Evolutionary conservation across 2,888 invertebrate genomes (phyloP).

Genomic region (Caenorhabditis parvicauda): DNA sequence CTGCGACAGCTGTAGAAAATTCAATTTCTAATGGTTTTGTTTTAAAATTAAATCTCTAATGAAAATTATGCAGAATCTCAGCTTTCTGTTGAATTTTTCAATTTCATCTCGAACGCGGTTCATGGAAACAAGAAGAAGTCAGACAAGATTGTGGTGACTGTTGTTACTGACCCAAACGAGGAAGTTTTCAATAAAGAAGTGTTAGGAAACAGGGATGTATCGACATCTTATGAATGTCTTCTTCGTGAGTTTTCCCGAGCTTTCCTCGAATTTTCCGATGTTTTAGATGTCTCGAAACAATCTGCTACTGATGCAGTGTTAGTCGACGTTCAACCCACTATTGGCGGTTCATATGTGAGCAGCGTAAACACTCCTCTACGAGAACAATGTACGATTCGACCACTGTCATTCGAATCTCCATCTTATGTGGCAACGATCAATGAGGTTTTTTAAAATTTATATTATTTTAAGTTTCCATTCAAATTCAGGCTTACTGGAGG

Average conservation of each 20-base stretch:
- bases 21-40: too few relatives aligned
- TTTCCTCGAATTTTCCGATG: background rate
- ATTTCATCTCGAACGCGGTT: slow-evolving; percentile 24
- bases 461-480: background rate
- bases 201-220: slow-evolving; percentile 24
- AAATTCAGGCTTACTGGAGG: slow-evolving; percentile 27
- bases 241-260: slow-evolving; percentile 24
- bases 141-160: slow-evolving; percentile 28
- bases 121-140: slow-evolving; percentile 24
- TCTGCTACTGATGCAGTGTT: slow-evolving; percentile 16
- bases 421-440: slow-evolving; percentile 9
- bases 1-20: too few relatives aligned
- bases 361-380: slow-evolving; percentile 19
- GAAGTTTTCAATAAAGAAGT: slow-evolving; percentile 5
- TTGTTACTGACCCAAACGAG: background rate
- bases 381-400: slow-evolving; percentile 12
- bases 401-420: slow-evolving; percentile 7
- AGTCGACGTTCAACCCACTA: slow-evolving; percentile 14
- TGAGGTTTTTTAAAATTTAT: slow-evolving; percentile 1
- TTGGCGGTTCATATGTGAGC: slow-evolving; percentile 14
- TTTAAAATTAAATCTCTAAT: too few relatives aligned
- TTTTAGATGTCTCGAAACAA: slow-evolving; percentile 17
- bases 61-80: too few relatives aligned
- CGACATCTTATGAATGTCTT: slow-evolving; percentile 19
- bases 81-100: slow-evolving; percentile 31